Evolutionary conservation across 2,888 invertebrate genomes (phyloP).

Genomic region (Anoncus sp.): DNA sequence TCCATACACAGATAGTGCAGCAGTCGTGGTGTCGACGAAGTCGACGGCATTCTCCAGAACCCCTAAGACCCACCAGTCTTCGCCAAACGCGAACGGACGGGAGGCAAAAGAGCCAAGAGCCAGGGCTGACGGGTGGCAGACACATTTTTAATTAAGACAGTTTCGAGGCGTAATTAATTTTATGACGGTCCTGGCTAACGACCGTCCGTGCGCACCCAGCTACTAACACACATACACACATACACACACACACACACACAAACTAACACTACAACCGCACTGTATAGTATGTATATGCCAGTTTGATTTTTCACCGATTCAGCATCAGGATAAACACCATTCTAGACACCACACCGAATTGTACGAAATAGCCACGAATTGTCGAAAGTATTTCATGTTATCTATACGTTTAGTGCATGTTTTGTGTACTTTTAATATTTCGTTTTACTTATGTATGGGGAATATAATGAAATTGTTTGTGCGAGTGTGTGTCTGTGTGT

Average conservation of each 20-base stretch:
- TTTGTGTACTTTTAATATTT: background rate
- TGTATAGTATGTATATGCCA: slow-evolving; percentile 4
- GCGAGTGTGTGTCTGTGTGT: background rate
- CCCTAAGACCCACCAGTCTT: slow-evolving; percentile 32
- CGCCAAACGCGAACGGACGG: slow-evolving; percentile 54
- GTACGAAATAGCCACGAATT: background rate
- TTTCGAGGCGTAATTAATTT: slow-evolving; percentile 82
- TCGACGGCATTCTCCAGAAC: slow-evolving; percentile 23
- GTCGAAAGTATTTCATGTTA: slow-evolving; percentile 3
- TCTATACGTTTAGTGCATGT: background rate
- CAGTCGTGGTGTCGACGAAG: slow-evolving; percentile 43
- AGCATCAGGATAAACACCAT: slow-evolving; percentile 1
- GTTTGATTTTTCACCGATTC: slow-evolving; percentile 16
- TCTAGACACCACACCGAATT: background rate
- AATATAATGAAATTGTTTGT: too few relatives aligned
- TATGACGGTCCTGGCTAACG: slow-evolving; percentile 76
- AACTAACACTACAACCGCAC: slow-evolving; percentile 4
- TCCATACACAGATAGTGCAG: slow-evolving; percentile 21
- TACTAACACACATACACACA: slow-evolving; percentile 9
- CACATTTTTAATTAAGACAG: slow-evolving; percentile 82
- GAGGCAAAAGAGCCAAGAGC: slow-evolving; percentile 62
- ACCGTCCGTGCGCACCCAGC: slow-evolving; percentile 50
- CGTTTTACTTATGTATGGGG: background rate
- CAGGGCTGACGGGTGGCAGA: slow-evolving; percentile 74
- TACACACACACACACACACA: slow-evolving; percentile 1